Conservation (phyloP, 2,797 vertebrate genomes). For the Peromyscus aztecus region DNA sequence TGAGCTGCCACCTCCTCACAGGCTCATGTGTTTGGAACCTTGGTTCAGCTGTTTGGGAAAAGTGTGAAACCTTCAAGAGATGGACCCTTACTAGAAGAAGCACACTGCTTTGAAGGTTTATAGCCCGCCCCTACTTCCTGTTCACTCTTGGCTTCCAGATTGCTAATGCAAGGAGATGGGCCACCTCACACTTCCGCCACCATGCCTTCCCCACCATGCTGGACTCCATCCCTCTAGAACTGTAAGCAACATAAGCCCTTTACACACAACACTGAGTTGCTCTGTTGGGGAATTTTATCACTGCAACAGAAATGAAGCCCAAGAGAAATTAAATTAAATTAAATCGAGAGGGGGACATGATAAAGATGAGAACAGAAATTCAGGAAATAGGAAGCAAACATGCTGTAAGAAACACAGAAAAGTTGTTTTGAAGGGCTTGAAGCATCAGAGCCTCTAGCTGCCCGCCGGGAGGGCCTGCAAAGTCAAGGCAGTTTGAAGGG, state of each 20-base stretch:
- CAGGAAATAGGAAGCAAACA: not conserved
- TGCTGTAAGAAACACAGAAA: not conserved
- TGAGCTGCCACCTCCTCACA: not conserved
- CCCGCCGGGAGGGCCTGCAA: too few relatives aligned
- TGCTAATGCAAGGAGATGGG: too few relatives aligned
- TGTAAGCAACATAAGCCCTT: not conserved
- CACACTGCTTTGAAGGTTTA: not conserved
- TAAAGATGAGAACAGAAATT: not conserved
- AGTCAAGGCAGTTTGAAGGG: too few relatives aligned
- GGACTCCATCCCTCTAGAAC: not conserved
- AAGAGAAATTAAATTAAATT: not conserved
- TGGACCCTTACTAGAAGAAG: not conserved
- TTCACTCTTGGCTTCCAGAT: not conserved
- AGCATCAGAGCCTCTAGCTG: fast-evolving
- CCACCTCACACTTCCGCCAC: too few relatives aligned
- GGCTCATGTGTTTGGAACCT: not conserved
- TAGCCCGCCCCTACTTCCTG: not conserved
- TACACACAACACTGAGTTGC: not conserved
- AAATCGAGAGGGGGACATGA: not conserved
- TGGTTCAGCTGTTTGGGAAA: not conserved
- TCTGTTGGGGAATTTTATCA: not conserved
- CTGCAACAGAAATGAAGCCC: not conserved
- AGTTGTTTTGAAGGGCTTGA: not conserved
- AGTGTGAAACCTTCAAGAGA: not conserved
- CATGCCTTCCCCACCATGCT: not conserved